phyloP scores from a whole-genome alignment of 2,888 invertebrate genomes.

The Linnaemya vulpina region DNA sequence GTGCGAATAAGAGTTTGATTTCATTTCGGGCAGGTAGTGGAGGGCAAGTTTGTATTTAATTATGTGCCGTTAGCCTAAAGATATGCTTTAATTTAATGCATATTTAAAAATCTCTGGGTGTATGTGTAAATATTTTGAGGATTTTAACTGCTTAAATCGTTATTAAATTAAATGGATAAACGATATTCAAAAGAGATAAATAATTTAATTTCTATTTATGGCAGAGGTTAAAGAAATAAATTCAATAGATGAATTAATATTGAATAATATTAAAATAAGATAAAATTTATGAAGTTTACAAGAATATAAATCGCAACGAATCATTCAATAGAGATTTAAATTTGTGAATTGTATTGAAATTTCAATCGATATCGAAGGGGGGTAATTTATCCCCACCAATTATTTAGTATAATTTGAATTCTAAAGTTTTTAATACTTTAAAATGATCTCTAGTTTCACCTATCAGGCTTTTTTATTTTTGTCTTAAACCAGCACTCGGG shows the following conservation, averaged over 20 bases:
- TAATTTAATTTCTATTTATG: not conserved
- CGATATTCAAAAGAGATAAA: not conserved
- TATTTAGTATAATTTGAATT: no score
- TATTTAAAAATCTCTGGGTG: constrained; percentile 20
- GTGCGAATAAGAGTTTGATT: not conserved
- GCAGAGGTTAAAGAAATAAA: not conserved
- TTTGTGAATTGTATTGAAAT: no score
- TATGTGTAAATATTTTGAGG: constrained; percentile 16
- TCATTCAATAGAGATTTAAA: no score
- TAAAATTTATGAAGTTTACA: not conserved
- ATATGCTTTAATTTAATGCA: constrained; percentile 54
- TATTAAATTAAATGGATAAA: constrained; percentile 9
- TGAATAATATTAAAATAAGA: not conserved
- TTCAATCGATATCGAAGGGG: no score
- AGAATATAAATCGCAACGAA: no score
- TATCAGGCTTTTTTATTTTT: no score
- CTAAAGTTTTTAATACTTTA: no score
- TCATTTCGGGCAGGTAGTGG: not conserved
- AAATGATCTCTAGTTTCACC: no score
- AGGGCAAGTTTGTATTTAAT: not conserved
- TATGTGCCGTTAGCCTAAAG: constrained; percentile 41
- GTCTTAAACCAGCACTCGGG: no score
- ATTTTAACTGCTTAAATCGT: constrained; percentile 17
- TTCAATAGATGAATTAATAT: not conserved
- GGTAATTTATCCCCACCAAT: no score